Base-by-base conservation (phyloP, 23 tunicate species). In the Botrylloides violaceus region DNA sequence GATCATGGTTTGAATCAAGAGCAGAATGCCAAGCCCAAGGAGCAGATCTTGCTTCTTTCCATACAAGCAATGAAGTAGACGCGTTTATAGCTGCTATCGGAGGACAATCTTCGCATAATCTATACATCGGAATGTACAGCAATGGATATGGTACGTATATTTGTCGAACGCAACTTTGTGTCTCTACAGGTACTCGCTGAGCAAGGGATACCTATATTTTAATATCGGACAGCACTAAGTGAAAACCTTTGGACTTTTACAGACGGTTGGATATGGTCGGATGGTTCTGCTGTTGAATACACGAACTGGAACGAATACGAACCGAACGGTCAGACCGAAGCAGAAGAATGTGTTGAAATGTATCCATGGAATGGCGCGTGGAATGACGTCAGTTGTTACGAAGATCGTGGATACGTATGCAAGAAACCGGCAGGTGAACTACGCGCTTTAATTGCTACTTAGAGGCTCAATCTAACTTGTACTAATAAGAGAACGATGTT, bases 331-430 rank as follows among this genome's bases (percentile, higher is more conserved):
- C 75, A 48, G 9, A 34, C 34, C 35, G 72, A 59, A 6, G 81
- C 55, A 0, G 96, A 88, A 62, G 88, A 88, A 34, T 88, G 96
- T 50, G 96, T 81, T 26, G 96, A 88, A 47, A 81, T 88, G 88
- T 88, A 88, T 63, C 96, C 96, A 38, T 77, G 88, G 88, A 81
- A 77, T 47, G 96, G 96, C 21, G 75, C 80, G 7, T 88, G 96
- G 96, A 88, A 88, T 68, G 96, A 88, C 59, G 82, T 88, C 28
- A 22, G 49, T 1, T 88, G 96, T 37, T 82, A 66, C 38, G 96
- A 81, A 23, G 34, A 65, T 18, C 71, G 86, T 38, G 96, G 96
- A 7, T 88, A 38, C 50, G 86, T 88, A 18, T 88, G 96, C 84
- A 88, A 73, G 62, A 59, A 70, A 3, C 79, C 75, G 34, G 64